Percentiles rank a stretch among this genome's conserved stretches.
phyloP scores from a whole-genome alignment of 1,140 invertebrate species.

The Bombus ignitus region DNA sequence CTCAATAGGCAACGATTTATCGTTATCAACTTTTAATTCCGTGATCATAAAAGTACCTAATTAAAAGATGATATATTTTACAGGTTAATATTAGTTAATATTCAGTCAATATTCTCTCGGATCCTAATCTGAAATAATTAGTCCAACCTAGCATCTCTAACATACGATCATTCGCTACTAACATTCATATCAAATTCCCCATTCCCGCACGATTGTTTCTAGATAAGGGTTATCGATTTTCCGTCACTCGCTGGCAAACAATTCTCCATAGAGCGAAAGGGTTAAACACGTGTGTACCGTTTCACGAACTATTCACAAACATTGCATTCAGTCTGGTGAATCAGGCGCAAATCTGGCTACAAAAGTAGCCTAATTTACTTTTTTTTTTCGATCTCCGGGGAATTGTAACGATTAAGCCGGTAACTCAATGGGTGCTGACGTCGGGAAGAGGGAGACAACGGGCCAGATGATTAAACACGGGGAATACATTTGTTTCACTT shows the following conservation, averaged over 20 bases:
- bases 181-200: neutral
- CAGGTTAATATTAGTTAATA: neutral
- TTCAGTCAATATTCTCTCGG: neutral
- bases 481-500: conserved; percentile 57
- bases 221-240: neutral
- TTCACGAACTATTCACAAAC: neutral
- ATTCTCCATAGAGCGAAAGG: neutral
- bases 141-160: neutral
- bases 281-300: neutral
- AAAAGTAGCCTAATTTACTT: conserved; percentile 38
- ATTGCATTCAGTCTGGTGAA: neutral
- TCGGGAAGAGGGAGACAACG: conserved; percentile 48
- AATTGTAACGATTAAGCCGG: conserved; percentile 22
- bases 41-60: too few relatives aligned
- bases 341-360: neutral
- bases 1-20: neutral
- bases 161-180: neutral
- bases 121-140: neutral
- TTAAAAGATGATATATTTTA: neutral
- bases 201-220: neutral
- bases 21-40: neutral
- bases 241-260: neutral
- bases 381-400: neutral
- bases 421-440: conserved; percentile 22
- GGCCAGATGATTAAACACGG: conserved; percentile 65